A percentile compares a stretch with the other conserved stretches of the same genome.
These are phyloP conservation scores for Dendropsophus ebraccatus DNA, from an alignment of 2,113 vertebrate species.

Conservation along the genomic window DNA sequence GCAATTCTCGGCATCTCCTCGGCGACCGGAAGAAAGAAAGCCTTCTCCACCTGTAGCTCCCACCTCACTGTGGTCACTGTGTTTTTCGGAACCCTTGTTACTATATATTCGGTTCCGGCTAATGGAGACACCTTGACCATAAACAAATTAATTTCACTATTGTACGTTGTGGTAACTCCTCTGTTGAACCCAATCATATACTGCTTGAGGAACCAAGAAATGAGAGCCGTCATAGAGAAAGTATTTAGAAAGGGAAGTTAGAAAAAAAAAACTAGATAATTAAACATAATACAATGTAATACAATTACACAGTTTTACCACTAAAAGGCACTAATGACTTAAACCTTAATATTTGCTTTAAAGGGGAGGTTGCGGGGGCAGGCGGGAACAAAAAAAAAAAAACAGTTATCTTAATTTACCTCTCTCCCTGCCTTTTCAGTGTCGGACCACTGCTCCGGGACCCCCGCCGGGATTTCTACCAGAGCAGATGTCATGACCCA, in stretches of 20 bases:
- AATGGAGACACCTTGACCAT: not conserved
- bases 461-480: too few species aligned
- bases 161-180: conserved; percentile 20
- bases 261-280: not conserved
- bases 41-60: too few species aligned
- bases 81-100: conserved; percentile 1
- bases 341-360: too few species aligned
- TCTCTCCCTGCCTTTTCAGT: too few species aligned
- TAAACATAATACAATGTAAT: too few species aligned
- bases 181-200: conserved; percentile 38
- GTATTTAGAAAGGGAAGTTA: not conserved
- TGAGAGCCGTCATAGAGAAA: conserved; percentile 54
- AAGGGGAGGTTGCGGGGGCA: too few species aligned
- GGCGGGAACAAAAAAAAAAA: too few species aligned
- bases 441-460: too few species aligned
- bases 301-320: too few species aligned
- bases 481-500: too few species aligned
- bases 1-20: not conserved
- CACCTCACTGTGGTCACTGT: conserved; percentile 4
- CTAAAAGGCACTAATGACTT: too few species aligned
- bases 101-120: conserved; percentile 7
- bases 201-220: conserved; percentile 60
- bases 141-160: conserved; percentile 1
- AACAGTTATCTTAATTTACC: too few species aligned
- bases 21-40: not conserved